phyloP scores from a whole-genome alignment of 2,113 vertebrate genomes.

The Alces alces region DNA sequence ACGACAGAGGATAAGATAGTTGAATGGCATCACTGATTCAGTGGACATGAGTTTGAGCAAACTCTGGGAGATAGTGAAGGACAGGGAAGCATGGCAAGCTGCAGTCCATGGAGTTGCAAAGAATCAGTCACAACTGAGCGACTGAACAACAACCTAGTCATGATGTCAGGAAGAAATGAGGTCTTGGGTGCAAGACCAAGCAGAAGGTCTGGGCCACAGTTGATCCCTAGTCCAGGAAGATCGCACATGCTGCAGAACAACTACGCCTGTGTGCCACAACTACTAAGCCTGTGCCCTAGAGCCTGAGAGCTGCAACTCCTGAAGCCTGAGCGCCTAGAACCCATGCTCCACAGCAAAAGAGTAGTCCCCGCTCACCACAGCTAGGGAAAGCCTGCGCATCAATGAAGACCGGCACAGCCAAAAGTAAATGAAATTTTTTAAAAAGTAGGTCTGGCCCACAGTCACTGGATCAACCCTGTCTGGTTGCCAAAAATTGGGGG shows the following conservation, averaged over 20 bases:
- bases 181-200: not conserved
- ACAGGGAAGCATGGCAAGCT: not conserved
- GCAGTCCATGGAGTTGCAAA: not conserved
- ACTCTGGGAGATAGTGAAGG: not conserved
- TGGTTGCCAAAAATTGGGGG: not conserved
- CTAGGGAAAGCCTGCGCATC: not conserved
- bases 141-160: not conserved
- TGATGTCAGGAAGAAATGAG: not conserved
- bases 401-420: rapidly evolving
- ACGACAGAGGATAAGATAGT: not conserved
- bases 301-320: not conserved
- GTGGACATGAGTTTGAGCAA: not conserved
- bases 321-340: not conserved
- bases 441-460: not conserved
- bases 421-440: not conserved
- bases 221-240: not conserved
- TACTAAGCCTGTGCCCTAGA: not conserved
- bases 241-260: not conserved
- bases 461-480: rapidly evolving
- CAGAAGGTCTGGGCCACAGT: not conserved
- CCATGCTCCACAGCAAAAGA: not conserved
- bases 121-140: not conserved
- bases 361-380: not conserved
- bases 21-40: not conserved
- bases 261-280: not conserved